Conservation (phyloP, 2,113 vertebrate genomes). For the Crotophaga sulcirostris region DNA sequence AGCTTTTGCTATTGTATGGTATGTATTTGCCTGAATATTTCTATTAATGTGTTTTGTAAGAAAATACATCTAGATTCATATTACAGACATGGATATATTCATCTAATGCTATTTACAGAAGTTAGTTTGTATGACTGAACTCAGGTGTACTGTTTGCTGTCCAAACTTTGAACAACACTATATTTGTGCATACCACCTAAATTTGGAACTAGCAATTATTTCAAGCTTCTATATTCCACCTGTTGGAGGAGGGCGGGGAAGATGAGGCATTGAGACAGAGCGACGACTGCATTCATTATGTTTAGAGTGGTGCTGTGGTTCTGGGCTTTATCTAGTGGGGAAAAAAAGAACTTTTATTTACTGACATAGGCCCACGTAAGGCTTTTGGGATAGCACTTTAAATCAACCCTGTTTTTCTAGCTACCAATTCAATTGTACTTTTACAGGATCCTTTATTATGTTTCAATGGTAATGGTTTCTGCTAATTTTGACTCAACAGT, state of each 20-base stretch:
- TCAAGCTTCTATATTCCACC: neutral
- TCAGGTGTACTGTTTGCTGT: constrained; percentile 73
- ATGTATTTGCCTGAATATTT: constrained; percentile 76
- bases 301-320: neutral
- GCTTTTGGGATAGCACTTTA: constrained; percentile 56
- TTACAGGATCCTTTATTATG: constrained; percentile 40
- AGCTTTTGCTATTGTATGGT: constrained; percentile 75
- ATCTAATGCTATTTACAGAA: constrained; percentile 64
- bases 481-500: constrained; percentile 25
- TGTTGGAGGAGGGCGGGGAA: neutral
- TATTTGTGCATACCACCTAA: constrained; percentile 39
- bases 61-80: constrained; percentile 69
- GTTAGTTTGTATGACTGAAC: constrained; percentile 71
- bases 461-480: constrained; percentile 41
- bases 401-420: constrained; percentile 51
- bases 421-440: constrained; percentile 20
- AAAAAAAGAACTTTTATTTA: constrained; percentile 34
- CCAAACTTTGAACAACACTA: constrained; percentile 14
- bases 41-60: constrained; percentile 79
- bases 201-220: neutral
- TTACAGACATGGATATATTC: constrained; percentile 68
- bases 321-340: neutral
- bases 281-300: fast-evolving
- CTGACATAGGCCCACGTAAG: constrained; percentile 1
- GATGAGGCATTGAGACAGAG: neutral